Evolutionary conservation across 1,140 invertebrate genomes (phyloP), one percentile per base, ranked within the genome.

Genomic region (Drosophila murphyi): DNA sequence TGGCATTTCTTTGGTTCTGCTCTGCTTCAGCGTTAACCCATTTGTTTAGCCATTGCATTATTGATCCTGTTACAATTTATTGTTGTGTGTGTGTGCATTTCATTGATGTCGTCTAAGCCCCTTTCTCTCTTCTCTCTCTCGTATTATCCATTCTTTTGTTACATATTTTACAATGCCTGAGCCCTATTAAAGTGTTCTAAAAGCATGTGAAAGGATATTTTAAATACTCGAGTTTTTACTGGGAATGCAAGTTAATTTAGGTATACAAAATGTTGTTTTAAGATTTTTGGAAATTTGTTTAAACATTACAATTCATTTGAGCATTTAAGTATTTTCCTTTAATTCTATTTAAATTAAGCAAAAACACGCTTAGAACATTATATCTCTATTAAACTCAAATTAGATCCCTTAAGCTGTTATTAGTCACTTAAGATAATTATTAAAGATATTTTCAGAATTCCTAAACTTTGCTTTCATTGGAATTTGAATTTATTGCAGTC

Each of bases 21-120:
- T 62, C 52, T 52, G 57, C 3, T 43, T 43, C 61, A 55, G 55
- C 62, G 37, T 55, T 74, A 78, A 76, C 76, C 68, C 76, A 76
- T 78, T 78, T 78, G 70, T 67, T 28, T 54, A n/a, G 10, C 39
- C 8, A 10, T 34, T 41, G 48, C 56, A 67, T 35, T 76, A 67
- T 35, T 76, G 60, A 75, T 71, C 52, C 59, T 62, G 32, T 68
- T 61, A 56, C 55, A 61, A 61, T 43, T 68, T 20, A n/a, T 56
- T 54, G 41, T 47, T 31, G 12, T 45, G 5, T 50, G 7, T 32
- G 3, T 51, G 41, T 61, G 48, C 54, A 55, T 2, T 55, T 64
- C 52, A 72, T 67, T 68, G 70, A 67, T 72, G 55, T 39, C 41
- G 34, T 69, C 5, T 35, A 57, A n/a, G 45, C 51, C 61, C 32